Evolutionary conservation across 2,888 invertebrate genomes (phyloP).

Genomic region (Chydorus sphaericus): DNA sequence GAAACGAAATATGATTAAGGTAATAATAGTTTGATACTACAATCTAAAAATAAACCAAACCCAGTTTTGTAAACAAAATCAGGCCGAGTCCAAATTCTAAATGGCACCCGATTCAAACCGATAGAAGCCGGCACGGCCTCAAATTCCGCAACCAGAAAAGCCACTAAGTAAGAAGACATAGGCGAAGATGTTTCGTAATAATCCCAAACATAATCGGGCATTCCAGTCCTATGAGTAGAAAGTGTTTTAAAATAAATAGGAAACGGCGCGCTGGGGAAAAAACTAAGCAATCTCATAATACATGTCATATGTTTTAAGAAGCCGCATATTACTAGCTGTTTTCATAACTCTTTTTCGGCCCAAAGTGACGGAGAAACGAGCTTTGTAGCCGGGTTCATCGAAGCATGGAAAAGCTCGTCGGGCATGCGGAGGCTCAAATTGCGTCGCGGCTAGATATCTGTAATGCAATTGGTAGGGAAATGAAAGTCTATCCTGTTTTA

Average conservation of each 20-base stretch:
- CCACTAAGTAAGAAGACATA: slow-evolving; percentile 42
- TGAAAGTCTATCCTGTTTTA: too few species aligned
- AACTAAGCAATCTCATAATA: too few species aligned
- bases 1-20: background rate
- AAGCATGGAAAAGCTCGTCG: slow-evolving; percentile 30
- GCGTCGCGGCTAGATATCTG: slow-evolving; percentile 74
- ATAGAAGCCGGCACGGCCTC: slow-evolving; percentile 23
- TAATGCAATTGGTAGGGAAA: background rate
- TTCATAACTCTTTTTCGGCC: slow-evolving; percentile 24
- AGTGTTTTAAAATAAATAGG: background rate
- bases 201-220: slow-evolving; percentile 27
- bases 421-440: slow-evolving; percentile 43
- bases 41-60: background rate
- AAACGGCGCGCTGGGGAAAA: too few species aligned
- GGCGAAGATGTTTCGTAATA: slow-evolving; percentile 28
- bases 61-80: slow-evolving; percentile 14
- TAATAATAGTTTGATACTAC: background rate
- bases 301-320: slow-evolving; percentile 1
- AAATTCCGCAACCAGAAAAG: slow-evolving; percentile 36
- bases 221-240: too few species aligned
- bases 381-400: slow-evolving; percentile 30
- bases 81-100: slow-evolving; percentile 16
- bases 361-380: slow-evolving; percentile 26
- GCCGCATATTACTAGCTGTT: slow-evolving; percentile 10
- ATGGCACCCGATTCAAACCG: slow-evolving; percentile 17